Conservation (phyloP, 2,888 invertebrate genomes). For the Abrostola triplasia region DNA sequence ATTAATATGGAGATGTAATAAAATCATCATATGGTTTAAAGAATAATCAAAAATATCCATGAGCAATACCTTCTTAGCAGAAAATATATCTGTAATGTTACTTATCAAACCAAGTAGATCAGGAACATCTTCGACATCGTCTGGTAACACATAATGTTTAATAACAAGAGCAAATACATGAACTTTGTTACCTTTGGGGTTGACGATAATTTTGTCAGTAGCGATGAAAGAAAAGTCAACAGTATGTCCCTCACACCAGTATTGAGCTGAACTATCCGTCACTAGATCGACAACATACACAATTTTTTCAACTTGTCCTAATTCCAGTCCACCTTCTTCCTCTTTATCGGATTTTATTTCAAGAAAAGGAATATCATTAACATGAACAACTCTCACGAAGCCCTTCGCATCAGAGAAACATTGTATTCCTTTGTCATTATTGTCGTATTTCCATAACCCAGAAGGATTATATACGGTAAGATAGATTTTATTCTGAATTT, state of each 20-base stretch:
- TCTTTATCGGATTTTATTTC: constrained; percentile 41
- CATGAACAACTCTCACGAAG: constrained; percentile 80
- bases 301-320: constrained; percentile 67
- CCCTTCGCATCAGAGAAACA: constrained; percentile 90
- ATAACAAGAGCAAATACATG: constrained; percentile 80
- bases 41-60: constrained; percentile 86
- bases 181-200: constrained; percentile 73
- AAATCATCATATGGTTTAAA: constrained; percentile 66
- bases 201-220: constrained; percentile 86
- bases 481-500: constrained; percentile 70
- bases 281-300: constrained; percentile 86
- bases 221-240: constrained; percentile 82
- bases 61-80: constrained; percentile 80
- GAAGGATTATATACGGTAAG: constrained; percentile 88
- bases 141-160: constrained; percentile 59
- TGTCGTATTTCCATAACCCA: constrained; percentile 84
- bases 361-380: constrained; percentile 72
- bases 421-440: constrained; percentile 83
- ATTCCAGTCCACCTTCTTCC: constrained; percentile 22
- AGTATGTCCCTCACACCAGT: constrained; percentile 90
- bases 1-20: constrained; percentile 81
- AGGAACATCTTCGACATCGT: constrained; percentile 59
- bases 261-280: constrained; percentile 87
- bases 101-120: constrained; percentile 57
- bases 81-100: constrained; percentile 67